Base-by-base conservation (phyloP, 2,888 invertebrate species). In the Crocallis elinguaria region DNA sequence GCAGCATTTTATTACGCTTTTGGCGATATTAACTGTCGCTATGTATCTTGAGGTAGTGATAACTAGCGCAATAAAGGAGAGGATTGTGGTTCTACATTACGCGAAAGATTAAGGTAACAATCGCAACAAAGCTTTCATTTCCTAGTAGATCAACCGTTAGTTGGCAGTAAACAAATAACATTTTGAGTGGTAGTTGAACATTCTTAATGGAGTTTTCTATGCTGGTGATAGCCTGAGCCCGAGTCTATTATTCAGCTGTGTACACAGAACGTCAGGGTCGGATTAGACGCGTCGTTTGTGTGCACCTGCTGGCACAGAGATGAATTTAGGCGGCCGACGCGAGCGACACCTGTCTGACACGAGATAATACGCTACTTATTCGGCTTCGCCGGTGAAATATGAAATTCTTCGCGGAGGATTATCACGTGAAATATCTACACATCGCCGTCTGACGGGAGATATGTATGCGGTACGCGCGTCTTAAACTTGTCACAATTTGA, bases 321-420 rank as follows among this genome's bases (percentile, higher is more conserved):
- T 84, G 87, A 84, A 88, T 88, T 84, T 84, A 82, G 80, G 73
- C 73, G 75, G 77, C 72, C 79, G 82, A 79, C 79, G 76, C 73
- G 71, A 82, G 84, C 82, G 88, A 87, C 88, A 88, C 84, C 88
- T 88, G 88, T 87, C 88, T 84, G 77, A 79, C 79, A 75, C 73
- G 77, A 84, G 82, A 84, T 84, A 86, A 85, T 83, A 83, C 82
- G 81, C 81, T 84, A 82, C 86, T 86, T 86, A 86, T 86, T 81
- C 75, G 78, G 73, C 75, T 86, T 80, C 75, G 75, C 71, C 74
- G 77, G 83, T 86, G 84, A 87, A 86, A 88, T 88, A 88, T 88
- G 85, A 82, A 82, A 82, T 79, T 84, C 80, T 80, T 84, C 79
- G 71, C 70, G 67, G 57, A 62, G 77, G 83, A 84, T 85, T 83